phyloP scores from a whole-genome alignment of 2,888 invertebrate species.

The Aleiodes alternator region DNA sequence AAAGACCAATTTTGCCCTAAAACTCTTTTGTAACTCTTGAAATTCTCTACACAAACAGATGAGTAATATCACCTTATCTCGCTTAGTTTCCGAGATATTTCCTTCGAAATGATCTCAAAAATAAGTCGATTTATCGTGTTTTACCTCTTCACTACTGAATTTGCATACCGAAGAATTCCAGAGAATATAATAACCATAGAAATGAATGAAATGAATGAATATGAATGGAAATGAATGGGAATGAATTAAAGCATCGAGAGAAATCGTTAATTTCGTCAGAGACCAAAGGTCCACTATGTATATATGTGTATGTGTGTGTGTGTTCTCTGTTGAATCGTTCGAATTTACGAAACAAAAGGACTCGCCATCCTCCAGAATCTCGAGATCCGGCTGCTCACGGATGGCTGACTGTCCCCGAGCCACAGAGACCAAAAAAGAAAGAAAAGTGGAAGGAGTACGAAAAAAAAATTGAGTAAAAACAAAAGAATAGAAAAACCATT shows the following conservation, averaged over 20 bases:
- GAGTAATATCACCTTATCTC: too few species aligned
- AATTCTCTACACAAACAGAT: too few species aligned
- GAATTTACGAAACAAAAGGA: conserved; percentile 24
- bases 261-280: conserved; percentile 26
- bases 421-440: conserved; percentile 5
- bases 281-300: conserved; percentile 2
- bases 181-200: neutral
- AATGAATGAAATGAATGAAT: neutral
- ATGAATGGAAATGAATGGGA: too few species aligned
- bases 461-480: conserved; percentile 11
- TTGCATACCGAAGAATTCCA: neutral
- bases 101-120: too few species aligned
- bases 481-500: conserved; percentile 24
- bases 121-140: too few species aligned
- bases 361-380: conserved; percentile 15
- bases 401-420: neutral
- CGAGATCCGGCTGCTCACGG: conserved; percentile 24
- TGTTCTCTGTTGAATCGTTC: too few species aligned
- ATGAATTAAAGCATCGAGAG: conserved; percentile 16
- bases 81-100: too few species aligned
- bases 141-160: too few species aligned
- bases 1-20: too few species aligned
- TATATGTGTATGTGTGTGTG: too few species aligned
- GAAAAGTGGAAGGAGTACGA: neutral
- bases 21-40: too few species aligned